phyloP scores from a whole-genome alignment of 2,797 vertebrate genomes.

The Melanogrammus aeglefinus region DNA sequence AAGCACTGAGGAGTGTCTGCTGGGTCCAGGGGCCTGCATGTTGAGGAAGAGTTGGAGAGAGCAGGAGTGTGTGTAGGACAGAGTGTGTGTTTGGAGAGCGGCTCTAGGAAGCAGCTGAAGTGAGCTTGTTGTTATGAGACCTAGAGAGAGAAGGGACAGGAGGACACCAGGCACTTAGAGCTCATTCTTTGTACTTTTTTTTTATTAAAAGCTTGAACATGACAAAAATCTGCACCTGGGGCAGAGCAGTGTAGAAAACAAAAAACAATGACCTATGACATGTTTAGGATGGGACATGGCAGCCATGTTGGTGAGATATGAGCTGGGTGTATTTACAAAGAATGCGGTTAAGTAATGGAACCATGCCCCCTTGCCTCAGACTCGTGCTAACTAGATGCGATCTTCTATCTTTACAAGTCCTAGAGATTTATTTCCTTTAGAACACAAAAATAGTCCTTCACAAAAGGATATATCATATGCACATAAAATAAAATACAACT shows the following conservation, averaged over 20 bases:
- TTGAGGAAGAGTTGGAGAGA: background rate
- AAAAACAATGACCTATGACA: constrained; percentile 61
- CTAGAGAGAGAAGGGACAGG: constrained; percentile 76
- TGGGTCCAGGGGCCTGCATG: background rate
- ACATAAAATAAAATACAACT: constrained; percentile 65
- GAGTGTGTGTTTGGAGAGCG: constrained; percentile 23
- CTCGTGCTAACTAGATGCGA: constrained; percentile 47
- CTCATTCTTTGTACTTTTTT: constrained; percentile 65
- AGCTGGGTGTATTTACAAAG: constrained; percentile 52
- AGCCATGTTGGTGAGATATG: constrained; percentile 74
- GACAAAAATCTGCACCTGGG: constrained; percentile 72
- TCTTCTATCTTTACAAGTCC: constrained; percentile 56
- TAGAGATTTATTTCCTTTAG: constrained; percentile 63
- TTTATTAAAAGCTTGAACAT: constrained; percentile 77
- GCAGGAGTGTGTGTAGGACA: background rate
- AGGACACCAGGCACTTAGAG: constrained; percentile 70
- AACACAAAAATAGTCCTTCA: constrained; percentile 70
- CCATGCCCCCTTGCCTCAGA: constrained; percentile 44
- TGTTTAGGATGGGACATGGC: constrained; percentile 67
- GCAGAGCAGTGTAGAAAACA: constrained; percentile 60
- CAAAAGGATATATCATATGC: constrained; percentile 70
- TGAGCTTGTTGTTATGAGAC: constrained; percentile 99
- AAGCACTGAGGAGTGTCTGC: background rate
- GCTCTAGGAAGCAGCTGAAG: constrained; percentile 92
- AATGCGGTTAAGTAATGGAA: constrained; percentile 27